phyloP scores from a whole-genome alignment of 2,113 vertebrate species.

The Ardeotis arabs region DNA sequence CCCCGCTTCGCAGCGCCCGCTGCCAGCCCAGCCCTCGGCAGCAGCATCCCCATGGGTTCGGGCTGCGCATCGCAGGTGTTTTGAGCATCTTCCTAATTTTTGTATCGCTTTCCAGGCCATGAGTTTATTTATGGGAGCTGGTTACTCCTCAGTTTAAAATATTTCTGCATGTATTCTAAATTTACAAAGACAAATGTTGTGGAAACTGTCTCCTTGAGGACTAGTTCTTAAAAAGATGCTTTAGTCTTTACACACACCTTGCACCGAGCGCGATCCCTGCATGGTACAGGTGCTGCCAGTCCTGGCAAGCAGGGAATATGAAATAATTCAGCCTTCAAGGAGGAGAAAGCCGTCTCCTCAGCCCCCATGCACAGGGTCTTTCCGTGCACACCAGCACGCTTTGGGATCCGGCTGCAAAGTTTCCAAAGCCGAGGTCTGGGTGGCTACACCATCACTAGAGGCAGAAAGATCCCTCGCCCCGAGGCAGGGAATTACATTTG shows the following conservation, averaged over 20 bases:
- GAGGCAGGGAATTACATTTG: background rate
- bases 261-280: background rate
- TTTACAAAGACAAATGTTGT: background rate
- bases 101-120: background rate
- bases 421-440: background rate
- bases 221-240: background rate
- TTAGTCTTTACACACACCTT: background rate
- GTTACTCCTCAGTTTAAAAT: background rate
- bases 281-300: background rate
- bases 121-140: background rate
- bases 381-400: fast-evolving
- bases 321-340: background rate
- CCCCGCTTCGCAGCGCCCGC: background rate
- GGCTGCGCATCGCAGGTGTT: background rate
- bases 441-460: background rate
- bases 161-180: background rate
- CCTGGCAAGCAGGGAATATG: background rate
- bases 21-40: fast-evolving
- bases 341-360: background rate
- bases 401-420: background rate
- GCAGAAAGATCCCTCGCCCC: background rate
- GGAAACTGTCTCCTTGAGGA: background rate
- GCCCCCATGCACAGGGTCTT: background rate
- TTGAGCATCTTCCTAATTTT: background rate
- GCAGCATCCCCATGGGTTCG: fast-evolving